Base-by-base conservation (phyloP, 1,140 invertebrate genomes). In the Drusus annulatus region DNA sequence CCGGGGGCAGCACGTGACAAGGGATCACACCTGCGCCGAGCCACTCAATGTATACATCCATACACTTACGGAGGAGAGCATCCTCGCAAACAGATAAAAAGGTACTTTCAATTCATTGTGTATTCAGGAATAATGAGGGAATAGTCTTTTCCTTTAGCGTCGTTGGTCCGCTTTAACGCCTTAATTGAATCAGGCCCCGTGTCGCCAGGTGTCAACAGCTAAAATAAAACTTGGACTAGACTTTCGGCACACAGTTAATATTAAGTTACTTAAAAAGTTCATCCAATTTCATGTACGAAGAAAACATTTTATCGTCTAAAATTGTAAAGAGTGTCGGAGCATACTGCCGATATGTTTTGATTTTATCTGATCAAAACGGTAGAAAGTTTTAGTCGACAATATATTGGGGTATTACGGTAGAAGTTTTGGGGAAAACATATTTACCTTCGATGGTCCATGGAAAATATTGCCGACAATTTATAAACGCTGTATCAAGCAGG, bases 381-480 rank as follows among this genome's bases (percentile, higher is more conserved):
- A 21, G 19, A 56, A 56, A 17, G 7, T 56, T 17, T 17, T 8
- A 2, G 36, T 50, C 21, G 17, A 69, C 16, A 45, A 69, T 45
- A 51, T 69, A 69, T 45, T 36, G 65, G 1, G 31, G n/a, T 15
- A 52, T 71, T 52, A 23, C 13, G 68, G 19, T 1, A 10, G 25
- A 71, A 51, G 19, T 50, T 19, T 71, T 52, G 0, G 17, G 50
- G 17, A 52, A 52, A 52, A 23, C 25, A 71, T 23, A 52, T 71
- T 71, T 19, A 51, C 68, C 50, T 51, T 17, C 8, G 15, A 71
- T 21, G 68, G 68, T 71, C 19, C 50, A 52, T 15, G 31, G 19
- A 52, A 71, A 71, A 71, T 71, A 71, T 51, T 50, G 50, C 15
- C 50, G 50, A 71, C 50, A 71, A 71, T 71, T 51, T 71, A 71